Evolutionary conservation across 2,113 vertebrate species (phyloP).

Genomic region (Panthera tigris): DNA sequence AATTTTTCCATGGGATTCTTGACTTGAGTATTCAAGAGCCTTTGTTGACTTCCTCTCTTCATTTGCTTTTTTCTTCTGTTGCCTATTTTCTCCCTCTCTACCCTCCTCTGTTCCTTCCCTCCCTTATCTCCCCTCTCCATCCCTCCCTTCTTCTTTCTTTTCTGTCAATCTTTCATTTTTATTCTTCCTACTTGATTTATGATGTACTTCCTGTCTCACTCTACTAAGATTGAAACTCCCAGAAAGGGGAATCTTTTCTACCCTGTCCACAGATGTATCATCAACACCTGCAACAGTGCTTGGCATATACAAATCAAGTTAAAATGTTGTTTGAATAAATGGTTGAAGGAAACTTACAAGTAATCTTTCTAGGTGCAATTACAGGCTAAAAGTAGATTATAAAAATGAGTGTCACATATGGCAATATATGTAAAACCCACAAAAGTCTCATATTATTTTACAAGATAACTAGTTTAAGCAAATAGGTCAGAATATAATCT

Average conservation of each 20-base stretch:
- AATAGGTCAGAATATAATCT: neutral
- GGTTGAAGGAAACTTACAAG: neutral
- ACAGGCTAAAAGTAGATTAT: neutral
- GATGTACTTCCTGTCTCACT: neutral
- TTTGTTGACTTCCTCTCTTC: neutral
- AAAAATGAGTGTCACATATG: neutral
- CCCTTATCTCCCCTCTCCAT: neutral
- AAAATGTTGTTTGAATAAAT: neutral
- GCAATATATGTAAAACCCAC: neutral
- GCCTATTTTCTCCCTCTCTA: too few species aligned
- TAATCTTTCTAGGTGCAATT: neutral
- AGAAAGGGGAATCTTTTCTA: neutral
- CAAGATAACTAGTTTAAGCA: neutral
- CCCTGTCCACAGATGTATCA: neutral
- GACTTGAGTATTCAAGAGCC: neutral
- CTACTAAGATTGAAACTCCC: neutral
- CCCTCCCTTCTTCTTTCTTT: neutral
- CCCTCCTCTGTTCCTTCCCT: fast-evolving
- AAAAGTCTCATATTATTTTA: neutral
- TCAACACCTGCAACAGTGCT: neutral
- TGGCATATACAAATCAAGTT: neutral
- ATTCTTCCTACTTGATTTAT: neutral
- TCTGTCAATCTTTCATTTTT: neutral
- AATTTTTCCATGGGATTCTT: neutral
- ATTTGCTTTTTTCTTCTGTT: neutral